Evolutionary conservation across 2,113 vertebrate genomes (phyloP), one percentile per base, ranked within the genome.

Genomic region (Pterocles gutturalis): DNA sequence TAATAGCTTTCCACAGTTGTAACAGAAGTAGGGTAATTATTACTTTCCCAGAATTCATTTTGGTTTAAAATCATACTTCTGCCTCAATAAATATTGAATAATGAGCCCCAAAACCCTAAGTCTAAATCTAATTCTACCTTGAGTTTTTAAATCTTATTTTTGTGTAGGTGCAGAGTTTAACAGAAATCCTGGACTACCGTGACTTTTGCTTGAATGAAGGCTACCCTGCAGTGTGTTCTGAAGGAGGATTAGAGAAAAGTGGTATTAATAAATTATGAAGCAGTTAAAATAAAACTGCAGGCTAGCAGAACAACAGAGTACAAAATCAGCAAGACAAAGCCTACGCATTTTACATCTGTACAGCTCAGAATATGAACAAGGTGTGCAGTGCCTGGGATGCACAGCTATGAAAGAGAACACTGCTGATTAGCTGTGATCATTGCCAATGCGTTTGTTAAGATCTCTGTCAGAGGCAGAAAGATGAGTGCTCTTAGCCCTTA

Each of bases 1-100:
- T 80, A 96, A 95, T 70, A 91, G 51, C 73, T 93, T 97, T 96
- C 82, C 77, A 67, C 53, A 94, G 83, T 80, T 3, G 7, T 92
- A 83, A 17, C 61, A 96, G 87, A 94, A 94, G 53, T 88, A 90
- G 91, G 90, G 67, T 96, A 97, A 96, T 97, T 84, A 96, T 96
- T 97, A 79, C 66, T 89, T 95, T 96, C 95, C 91, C 87, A 95
- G 38, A 91, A 80, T 84, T 97, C 79, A 95, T 95, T 96, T 95
- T 94, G 85, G 38, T 92, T 97, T 97, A 90, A 98, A 98, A 97
- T 96, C 73, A 91, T 80, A 92, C 53, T 93, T 97, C 79, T 97
- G 43, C 92, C 78, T 96, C 64, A 85, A 69, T 97, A 98, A 97
- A 85, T 95, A 92, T 43, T 97, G 95, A 96, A 71, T 90, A 96